Conservation (phyloP, 2,113 vertebrate species). For the Spilogale gracilis region DNA sequence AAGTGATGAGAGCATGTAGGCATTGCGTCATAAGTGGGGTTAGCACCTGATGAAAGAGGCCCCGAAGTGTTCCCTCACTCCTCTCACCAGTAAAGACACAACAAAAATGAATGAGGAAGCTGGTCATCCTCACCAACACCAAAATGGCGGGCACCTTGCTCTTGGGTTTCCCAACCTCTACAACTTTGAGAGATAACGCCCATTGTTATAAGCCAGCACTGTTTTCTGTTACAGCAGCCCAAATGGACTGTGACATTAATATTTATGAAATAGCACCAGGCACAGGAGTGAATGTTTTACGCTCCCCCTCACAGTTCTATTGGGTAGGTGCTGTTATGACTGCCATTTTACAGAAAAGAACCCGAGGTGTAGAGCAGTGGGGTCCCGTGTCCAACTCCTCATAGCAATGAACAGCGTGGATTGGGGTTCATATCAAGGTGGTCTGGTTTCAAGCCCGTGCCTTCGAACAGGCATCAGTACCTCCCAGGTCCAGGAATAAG, state of each 20-base stretch:
- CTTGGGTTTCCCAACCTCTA: not conserved
- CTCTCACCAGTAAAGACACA: not conserved
- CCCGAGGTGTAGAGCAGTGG: not conserved
- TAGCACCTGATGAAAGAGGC: not conserved
- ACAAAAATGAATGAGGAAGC: not conserved
- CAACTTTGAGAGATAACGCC: not conserved
- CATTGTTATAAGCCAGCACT: not conserved
- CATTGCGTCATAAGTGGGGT: not conserved
- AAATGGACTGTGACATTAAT: not conserved
- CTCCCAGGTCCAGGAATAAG: rapidly evolving
- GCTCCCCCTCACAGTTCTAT: rapidly evolving
- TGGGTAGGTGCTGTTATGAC: not conserved
- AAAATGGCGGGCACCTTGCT: not conserved
- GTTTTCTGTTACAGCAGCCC: not conserved
- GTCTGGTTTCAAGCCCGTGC: not conserved
- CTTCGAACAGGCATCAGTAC: not conserved
- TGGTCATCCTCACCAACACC: not conserved
- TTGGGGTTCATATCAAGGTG: not conserved
- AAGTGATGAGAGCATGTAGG: not conserved
- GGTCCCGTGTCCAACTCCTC: not conserved
- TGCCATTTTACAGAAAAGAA: not conserved
- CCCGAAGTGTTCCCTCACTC: not conserved
- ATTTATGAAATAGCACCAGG: not conserved
- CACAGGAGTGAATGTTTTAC: not conserved
- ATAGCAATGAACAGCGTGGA: not conserved